A percentile compares a stretch with the other conserved stretches of the same genome.
These are phyloP conservation scores for Listronotus oregonensis DNA, from an alignment of 1,140 invertebrate species.

Conservation along the genomic window DNA sequence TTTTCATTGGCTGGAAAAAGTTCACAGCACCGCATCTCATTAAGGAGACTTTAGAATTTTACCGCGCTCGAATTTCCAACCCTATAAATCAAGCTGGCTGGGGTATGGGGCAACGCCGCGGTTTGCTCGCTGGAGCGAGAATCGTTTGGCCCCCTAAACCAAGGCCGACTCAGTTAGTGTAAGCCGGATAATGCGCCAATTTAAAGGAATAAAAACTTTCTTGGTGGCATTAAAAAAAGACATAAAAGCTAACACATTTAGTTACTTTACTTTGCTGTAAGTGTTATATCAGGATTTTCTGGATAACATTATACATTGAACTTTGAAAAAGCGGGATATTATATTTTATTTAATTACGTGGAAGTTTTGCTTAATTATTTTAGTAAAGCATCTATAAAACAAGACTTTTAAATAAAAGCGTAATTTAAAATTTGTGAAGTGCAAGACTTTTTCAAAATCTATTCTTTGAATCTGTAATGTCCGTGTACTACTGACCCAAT, in stretches of 20 bases:
- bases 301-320: too few species aligned
- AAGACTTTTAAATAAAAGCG: too few species aligned
- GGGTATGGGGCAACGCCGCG: slow-evolving; percentile 34
- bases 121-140: slow-evolving; percentile 24
- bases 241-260: not conserved
- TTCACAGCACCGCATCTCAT: slow-evolving; percentile 53
- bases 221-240: slow-evolving; percentile 15
- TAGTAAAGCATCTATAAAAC: too few species aligned
- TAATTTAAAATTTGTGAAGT: too few species aligned
- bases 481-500: too few species aligned
- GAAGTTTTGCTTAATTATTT: too few species aligned
- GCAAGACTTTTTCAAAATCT: too few species aligned
- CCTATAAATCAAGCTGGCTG: slow-evolving; percentile 52
- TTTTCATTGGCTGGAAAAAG: slow-evolving; percentile 54
- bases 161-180: slow-evolving; percentile 31
- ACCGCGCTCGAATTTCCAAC: slow-evolving; percentile 49
- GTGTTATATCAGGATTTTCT: too few species aligned
- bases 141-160: slow-evolving; percentile 26
- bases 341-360: too few species aligned
- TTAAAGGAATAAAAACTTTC: slow-evolving; percentile 30
- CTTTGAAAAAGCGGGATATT: too few species aligned
- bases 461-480: too few species aligned
- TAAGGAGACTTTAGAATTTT: slow-evolving; percentile 55
- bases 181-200: slow-evolving; percentile 33
- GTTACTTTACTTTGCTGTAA: not conserved